Evolutionary conservation across 2,888 invertebrate genomes (phyloP), one percentile per base, ranked within the genome.

Genomic region (Pogonocherus hispidulus): DNA sequence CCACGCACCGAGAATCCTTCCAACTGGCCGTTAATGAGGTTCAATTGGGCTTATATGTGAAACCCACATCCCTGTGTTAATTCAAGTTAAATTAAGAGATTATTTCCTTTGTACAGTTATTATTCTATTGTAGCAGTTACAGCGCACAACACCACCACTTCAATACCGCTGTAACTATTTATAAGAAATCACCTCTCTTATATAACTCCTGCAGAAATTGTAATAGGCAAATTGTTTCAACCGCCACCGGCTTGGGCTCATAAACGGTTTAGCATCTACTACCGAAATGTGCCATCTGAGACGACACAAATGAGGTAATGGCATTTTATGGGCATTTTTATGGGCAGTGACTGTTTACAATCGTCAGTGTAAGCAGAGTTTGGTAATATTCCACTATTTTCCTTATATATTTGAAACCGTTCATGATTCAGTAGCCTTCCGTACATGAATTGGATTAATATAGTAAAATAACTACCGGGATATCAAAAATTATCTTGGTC

Each of bases 61-160:
- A 84, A 81, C 85, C 85, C 85, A 85, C 85, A 85, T 85, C 84
- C 84, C 83, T 82, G 78, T 79, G 82, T 83, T 83, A 84, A 85
- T 85, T 85, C 83, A 84, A 84, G 80, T 84, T 86, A 85, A 86
- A 86, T 86, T 86, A 85, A 86, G 85, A 86, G 86, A 86, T 86
- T 86, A 84, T 85, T 86, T 86, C 86, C 86, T 86, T 85, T 85
- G 84, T 84, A 81, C 83, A 83, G 84, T 84, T 84, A 85, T 85
- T 85, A 85, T 85, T 84, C 85, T 84, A 85, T 85, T 84, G 84
- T 81, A 71, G 77, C 75, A 69, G 75, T 78, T 73, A 74, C 71
- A 66, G 74, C 75, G 59, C 73, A 66, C 70, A 67, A 68, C 75
- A 73, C 70, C 71, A 74, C 51, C 63, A 65, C 68, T 71, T 75